Base-by-base conservation (phyloP, 2,888 invertebrate species). In the Pristionchus fissidentatus region DNA sequence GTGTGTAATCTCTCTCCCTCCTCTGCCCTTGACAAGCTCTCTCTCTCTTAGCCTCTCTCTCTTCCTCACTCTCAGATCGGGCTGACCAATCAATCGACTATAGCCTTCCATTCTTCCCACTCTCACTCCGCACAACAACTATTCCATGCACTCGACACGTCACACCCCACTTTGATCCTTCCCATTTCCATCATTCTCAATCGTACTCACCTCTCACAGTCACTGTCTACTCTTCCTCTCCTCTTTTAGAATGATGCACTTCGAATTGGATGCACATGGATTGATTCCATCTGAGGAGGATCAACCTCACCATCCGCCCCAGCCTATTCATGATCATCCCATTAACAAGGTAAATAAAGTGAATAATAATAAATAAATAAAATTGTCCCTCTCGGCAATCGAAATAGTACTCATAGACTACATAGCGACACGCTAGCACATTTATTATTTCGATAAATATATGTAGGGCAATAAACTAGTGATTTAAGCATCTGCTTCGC, bases 271-370 rank as follows among this genome's bases (percentile, higher is more conserved):
- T 19, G 62, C 29, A 43, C 26, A 41, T 5, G 80, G 80, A 19
- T n/a, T 81, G 29, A 81, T 81, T 46, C 80, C 80, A 7, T 81
- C 80, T 0, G 80, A 81, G 32, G 80, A 81, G 22, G 80, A 81
- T 62, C 46, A 41, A n/a, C 80, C 80, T 46, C 80, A 81, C 46
- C 80, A 81, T 29, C 80, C 80, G 0, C 80, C 80, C 7, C 80
- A 81, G 46, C 80, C 80, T 4, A 62, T 81, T 46, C 13, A 26
- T 32, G 43, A 43, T 7, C 46, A 81, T 38, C 80, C 80, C 43
- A 43, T 81, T 8, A 81, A 81, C 62, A 60, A 62, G 62, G 80
- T 81, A 15, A 57, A 35, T 22, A 10, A 35, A n/a, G n/a, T n/a
- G n/a, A n/a, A n/a, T n/a, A n/a, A n/a, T n/a, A n/a, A n/a, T n/a